These are phyloP conservation scores for Sphaeramia orbicularis DNA, from an alignment of 2,797 vertebrate species.

Conservation along the genomic window DNA sequence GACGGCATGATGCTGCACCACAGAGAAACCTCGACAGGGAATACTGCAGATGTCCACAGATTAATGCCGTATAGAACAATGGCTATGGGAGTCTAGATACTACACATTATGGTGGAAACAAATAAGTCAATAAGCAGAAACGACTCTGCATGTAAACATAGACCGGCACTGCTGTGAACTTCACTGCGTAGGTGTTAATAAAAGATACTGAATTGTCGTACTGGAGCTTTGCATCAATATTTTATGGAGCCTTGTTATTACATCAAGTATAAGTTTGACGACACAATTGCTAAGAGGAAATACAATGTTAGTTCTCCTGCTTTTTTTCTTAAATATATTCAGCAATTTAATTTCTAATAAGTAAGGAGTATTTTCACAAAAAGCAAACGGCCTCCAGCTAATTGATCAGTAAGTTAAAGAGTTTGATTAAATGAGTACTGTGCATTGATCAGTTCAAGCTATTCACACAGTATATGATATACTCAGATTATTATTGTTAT, in stretches of 20 bases:
- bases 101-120: neutral
- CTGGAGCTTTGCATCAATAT: slow-evolving; percentile 1
- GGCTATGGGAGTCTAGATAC: neutral
- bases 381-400: neutral
- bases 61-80: neutral
- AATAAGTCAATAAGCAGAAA: neutral
- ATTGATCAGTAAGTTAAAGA: neutral
- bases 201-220: neutral
- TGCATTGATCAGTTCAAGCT: neutral
- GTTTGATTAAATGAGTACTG: neutral
- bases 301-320: neutral
- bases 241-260: neutral
- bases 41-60: neutral
- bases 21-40: slow-evolving; percentile 6
- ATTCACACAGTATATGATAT: neutral
- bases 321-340: neutral
- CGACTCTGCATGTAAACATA: neutral
- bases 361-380: neutral
- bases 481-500: too few relatives aligned
- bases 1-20: slow-evolving; percentile 23
- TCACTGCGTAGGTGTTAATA: slow-evolving; percentile 4
- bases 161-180: neutral
- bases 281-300: neutral
- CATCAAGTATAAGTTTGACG: neutral
- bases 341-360: neutral